Evolutionary conservation across 2,113 vertebrate genomes (phyloP).

Genomic region (Aphelocoma coerulescens): DNA sequence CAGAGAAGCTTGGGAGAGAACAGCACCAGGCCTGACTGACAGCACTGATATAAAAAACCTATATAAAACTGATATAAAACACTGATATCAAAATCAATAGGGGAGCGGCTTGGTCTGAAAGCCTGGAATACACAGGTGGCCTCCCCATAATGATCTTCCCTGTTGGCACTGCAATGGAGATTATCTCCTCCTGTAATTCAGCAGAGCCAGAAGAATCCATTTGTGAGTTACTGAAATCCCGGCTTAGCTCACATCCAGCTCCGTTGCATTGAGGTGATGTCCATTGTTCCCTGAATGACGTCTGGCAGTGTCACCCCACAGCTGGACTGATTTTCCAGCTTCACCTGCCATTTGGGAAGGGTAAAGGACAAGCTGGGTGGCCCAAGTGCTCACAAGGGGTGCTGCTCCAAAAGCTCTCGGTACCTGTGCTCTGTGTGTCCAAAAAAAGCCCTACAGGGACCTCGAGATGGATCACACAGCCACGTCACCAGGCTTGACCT

Average conservation of each 20-base stretch:
- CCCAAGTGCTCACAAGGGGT: not conserved
- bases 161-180: not conserved
- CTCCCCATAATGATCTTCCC: constrained; percentile 15
- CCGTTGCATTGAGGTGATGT: not conserved
- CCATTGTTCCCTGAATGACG: not conserved
- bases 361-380: not conserved
- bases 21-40: not conserved
- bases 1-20: not conserved
- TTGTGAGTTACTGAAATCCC: not conserved
- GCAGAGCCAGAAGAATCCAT: not conserved
- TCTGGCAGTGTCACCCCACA: not conserved
- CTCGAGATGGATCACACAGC: not conserved
- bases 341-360: not conserved
- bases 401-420: not conserved
- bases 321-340: not conserved
- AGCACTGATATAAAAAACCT: not conserved
- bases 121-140: constrained; percentile 6
- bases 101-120: not conserved
- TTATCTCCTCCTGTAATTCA: not conserved
- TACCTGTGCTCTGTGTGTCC: not conserved
- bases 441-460: not conserved
- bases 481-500: not conserved
- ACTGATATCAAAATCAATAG: not conserved
- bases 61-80: not conserved
- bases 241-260: not conserved